These are phyloP conservation scores for Strigops habroptila DNA, from an alignment of 2,113 vertebrate genomes.

Conservation along the genomic window DNA sequence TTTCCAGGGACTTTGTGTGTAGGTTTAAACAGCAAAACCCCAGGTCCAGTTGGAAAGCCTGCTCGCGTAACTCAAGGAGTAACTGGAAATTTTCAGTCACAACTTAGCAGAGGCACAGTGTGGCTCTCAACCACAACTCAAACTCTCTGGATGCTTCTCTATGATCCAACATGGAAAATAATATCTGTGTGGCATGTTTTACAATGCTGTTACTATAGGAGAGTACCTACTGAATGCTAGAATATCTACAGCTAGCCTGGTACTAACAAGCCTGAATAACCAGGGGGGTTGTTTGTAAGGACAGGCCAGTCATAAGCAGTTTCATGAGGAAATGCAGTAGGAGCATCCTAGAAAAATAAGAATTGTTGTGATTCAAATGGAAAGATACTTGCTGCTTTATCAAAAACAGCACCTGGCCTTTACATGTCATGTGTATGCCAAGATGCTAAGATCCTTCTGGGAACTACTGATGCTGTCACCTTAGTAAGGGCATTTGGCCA, in stretches of 20 bases:
- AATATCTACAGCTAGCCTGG: not conserved
- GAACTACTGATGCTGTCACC: not conserved
- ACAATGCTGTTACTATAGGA: not conserved
- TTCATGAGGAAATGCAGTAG: not conserved
- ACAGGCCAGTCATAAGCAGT: not conserved
- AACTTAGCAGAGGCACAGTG: not conserved
- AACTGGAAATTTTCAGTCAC: not conserved
- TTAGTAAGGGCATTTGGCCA: not conserved
- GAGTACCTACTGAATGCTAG: not conserved
- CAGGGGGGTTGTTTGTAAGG: not conserved
- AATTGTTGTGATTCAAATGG: not conserved
- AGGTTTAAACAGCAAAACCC: not conserved
- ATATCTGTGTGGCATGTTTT: not conserved
- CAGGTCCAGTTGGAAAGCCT: not conserved
- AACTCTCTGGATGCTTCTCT: not conserved
- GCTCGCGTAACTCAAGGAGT: not conserved
- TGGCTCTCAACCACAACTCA: not conserved
- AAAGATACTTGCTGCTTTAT: not conserved
- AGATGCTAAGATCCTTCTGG: not conserved
- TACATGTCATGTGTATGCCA: not conserved
- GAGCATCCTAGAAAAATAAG: not conserved
- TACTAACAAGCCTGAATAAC: not conserved
- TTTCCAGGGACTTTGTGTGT: not conserved
- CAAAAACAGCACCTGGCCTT: not conserved
- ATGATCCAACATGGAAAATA: not conserved